phyloP scores from a whole-genome alignment of 2,113 vertebrate species.

The Cyphomyrus plagiostoma region DNA sequence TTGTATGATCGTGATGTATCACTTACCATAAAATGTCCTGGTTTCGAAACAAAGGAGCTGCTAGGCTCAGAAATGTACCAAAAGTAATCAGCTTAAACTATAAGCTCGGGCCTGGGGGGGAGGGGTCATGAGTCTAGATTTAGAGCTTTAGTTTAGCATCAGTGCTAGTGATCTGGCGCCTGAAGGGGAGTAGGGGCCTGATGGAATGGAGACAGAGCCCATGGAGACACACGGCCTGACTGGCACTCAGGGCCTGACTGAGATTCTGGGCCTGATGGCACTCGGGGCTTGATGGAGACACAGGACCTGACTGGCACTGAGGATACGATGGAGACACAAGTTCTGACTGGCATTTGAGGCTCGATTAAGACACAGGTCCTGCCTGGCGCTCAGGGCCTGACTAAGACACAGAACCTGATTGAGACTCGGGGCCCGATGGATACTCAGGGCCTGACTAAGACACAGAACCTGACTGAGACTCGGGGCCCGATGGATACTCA shows the following conservation, averaged over 20 bases:
- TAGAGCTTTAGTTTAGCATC: constrained; percentile 42
- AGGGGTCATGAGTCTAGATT: constrained; percentile 22
- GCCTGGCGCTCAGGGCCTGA: neutral
- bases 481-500: fast-evolving
- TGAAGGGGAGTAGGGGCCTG: constrained; percentile 28
- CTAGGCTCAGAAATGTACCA: constrained; percentile 13
- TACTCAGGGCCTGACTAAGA: neutral
- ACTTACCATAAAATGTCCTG: constrained; percentile 8
- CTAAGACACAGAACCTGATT: neutral
- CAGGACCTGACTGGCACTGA: neutral
- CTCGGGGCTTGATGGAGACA: neutral
- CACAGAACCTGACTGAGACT: too few relatives aligned
- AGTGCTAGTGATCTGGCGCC: constrained; percentile 37
- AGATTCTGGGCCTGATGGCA: neutral
- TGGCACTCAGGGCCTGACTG: neutral
- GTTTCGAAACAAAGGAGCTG: neutral
- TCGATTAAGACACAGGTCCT: neutral
- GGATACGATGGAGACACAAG: neutral
- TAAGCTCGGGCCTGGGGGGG: constrained; percentile 1
- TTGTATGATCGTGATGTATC: neutral
- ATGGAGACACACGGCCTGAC: neutral
- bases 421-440: neutral
- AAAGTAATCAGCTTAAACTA: constrained; percentile 19
- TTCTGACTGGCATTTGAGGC: neutral
- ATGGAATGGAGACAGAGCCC: neutral